Conservation (phyloP, 53 echinoderm and acorn worm genomes). For the Paelopatides confundens region DNA sequence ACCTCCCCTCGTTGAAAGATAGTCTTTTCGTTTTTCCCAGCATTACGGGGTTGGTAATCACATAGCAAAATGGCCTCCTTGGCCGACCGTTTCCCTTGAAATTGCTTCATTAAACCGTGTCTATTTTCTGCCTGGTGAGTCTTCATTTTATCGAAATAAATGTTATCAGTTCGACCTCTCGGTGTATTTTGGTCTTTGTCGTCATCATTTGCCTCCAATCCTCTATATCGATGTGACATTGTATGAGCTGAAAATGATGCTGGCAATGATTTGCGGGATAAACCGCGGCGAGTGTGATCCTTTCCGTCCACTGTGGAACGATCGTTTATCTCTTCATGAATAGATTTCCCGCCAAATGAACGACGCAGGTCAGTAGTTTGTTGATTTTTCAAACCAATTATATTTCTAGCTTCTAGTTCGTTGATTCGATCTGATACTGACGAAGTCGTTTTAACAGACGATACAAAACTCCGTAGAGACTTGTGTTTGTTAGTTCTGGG, state of each 20-base stretch:
- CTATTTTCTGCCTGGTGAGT: background rate
- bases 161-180: background rate
- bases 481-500: background rate
- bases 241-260: background rate
- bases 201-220: background rate
- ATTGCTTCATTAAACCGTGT: background rate
- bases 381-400: background rate
- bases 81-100: background rate
- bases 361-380: background rate
- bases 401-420: background rate
- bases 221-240: background rate
- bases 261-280: background rate
- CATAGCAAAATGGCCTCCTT: conserved; percentile 17
- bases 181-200: background rate
- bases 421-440: conserved; percentile 22
- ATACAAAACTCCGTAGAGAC: background rate
- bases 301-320: background rate
- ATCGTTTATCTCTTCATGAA: background rate
- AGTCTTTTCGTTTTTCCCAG: background rate
- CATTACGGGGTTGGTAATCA: background rate
- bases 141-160: background rate
- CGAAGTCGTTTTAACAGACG: background rate
- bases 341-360: background rate
- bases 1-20: conserved; percentile 29
- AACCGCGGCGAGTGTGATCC: background rate